Evolutionary conservation across 2,113 vertebrate species (phyloP), one percentile per base, ranked within the genome.

Genomic region (Aphyosemion australe): DNA sequence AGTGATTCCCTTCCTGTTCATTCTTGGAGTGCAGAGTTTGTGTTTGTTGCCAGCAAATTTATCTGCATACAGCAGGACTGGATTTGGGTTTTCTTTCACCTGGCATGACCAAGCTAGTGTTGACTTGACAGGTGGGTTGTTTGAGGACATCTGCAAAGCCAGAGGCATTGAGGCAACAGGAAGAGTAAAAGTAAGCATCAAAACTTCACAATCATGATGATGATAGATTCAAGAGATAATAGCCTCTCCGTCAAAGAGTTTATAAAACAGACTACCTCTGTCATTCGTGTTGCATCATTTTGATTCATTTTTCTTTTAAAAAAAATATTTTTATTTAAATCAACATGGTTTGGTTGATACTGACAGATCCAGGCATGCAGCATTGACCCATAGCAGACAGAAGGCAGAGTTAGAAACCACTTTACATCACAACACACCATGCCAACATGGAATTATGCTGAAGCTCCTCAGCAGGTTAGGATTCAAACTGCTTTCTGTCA

Each of bases 401-500:
- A 34, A 58, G 16, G 19, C 34, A 41, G 20, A 58, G 34, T 57
- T n/a, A 18, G 45, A 50, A 2, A 16, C 46, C 31, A 43, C 41
- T 59, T 68, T 20, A 50, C 9, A n/a, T 56, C 54, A 51, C 55
- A 8, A 43, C 54, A 41, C 39, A 56, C 43, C 50, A 34, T 50
- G 19, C 41, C 54, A 58, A 39, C 39, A 59, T 19, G 21, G 43
- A 43, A 32, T 68, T 26, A 43, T n/a, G 46, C 55, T 19, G 34
- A 54, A 41, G 47, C 65, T 31, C 37, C 50, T 37, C 37, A 34
- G 39, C 47, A 51, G 12, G 31, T 58, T 16, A 20, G 57, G 20
- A 41, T 50, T 41, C 47, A 68, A 42, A 58, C 47, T 3, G 47
- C 55, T 59, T 26, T 41, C 16, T 43, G 47, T 68, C 55, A 68